Evolutionary conservation across 2,797 vertebrate species (phyloP), one percentile per base, ranked within the genome.

Genomic region (Salarias fasciatus): DNA sequence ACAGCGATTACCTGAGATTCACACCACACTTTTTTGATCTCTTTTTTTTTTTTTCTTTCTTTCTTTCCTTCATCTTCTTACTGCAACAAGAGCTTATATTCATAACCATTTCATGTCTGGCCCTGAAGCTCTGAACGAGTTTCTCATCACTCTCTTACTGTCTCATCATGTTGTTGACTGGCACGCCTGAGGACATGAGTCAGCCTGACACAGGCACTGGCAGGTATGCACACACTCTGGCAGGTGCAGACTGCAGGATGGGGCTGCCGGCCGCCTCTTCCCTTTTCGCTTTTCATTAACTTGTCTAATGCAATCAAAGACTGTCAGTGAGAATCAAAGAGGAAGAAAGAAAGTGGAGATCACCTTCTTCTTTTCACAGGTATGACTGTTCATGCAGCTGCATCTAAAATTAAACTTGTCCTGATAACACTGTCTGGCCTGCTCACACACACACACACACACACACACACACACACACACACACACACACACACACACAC

Each of bases 261-360:
- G 50, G n/a, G 47, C 79, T 70, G 51, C 54, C 71, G 83, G 79
- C 80, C 42, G 49, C 74, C 77, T 80, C 79, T 69, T 68, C 79
- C 50, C 50, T 62, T 82, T 77, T 76, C 85, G 82, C 84, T 83
- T 90, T 89, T 91, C 85, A 89, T 88, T 87, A 90, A 84, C 81
- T 82, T 86, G 90, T 91, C 90, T 84, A 53, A 77, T 79, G 53
- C 68, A 86, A 88, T 88, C 84, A 88, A 84, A 84, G 84, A 82
- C 75, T 88, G 85, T 89, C 88, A 90, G 71, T 69, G 57, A 51
- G 81, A 82, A 57, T 86, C 81, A 87, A 80, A 75, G 73, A 71
- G 40, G 35, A 67, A 72, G 65, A 79, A 63, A 60, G 41, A 49
- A 69, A 33, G 24, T 48, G 28, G 14, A 64, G 53, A 64, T 69